Percentiles rank a stretch among this genome's conserved stretches.
Evolutionary conservation across 2,888 invertebrate genomes (phyloP).

Genomic region (Electrophaes corylata): DNA sequence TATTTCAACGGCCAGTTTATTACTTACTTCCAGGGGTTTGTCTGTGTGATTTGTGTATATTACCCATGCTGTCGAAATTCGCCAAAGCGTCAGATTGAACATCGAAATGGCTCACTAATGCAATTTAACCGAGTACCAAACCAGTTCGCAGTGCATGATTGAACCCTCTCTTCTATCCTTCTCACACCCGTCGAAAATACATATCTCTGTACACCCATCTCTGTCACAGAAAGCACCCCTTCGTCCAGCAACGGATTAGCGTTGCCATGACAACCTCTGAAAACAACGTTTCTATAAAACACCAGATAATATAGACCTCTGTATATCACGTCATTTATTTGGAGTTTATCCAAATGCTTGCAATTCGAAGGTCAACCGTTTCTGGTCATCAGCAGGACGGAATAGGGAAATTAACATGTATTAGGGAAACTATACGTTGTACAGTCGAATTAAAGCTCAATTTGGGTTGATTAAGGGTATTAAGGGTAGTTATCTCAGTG

Average conservation of each 20-base stretch:
- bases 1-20: no score
- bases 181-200: slow-evolving; percentile 35
- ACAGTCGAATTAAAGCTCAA: slow-evolving; percentile 60
- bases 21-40: background rate
- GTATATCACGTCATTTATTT: slow-evolving; percentile 38
- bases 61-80: slow-evolving; percentile 4
- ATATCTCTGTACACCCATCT: slow-evolving; percentile 31
- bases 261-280: slow-evolving; percentile 73
- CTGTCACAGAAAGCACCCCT: slow-evolving; percentile 61
- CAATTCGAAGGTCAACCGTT: slow-evolving; percentile 51
- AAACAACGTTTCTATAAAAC: slow-evolving; percentile 62
- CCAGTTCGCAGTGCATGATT: slow-evolving; percentile 68
- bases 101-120: slow-evolving; percentile 66
- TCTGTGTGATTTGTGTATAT: background rate
- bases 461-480: slow-evolving; percentile 60
- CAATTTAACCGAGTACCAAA: slow-evolving; percentile 70
- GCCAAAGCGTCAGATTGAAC: slow-evolving; percentile 46
- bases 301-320: slow-evolving; percentile 62
- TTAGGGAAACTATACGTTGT: slow-evolving; percentile 67
- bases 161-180: slow-evolving; percentile 56
- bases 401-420: slow-evolving; percentile 42
- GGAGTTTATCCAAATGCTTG: slow-evolving; percentile 33
- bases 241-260: slow-evolving; percentile 63
- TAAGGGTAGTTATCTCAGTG: slow-evolving; percentile 32
- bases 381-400: slow-evolving; percentile 44